Evolutionary conservation across 2,797 vertebrate genomes (phyloP).

Genomic region (Myiothlypis chrysogaster): DNA sequence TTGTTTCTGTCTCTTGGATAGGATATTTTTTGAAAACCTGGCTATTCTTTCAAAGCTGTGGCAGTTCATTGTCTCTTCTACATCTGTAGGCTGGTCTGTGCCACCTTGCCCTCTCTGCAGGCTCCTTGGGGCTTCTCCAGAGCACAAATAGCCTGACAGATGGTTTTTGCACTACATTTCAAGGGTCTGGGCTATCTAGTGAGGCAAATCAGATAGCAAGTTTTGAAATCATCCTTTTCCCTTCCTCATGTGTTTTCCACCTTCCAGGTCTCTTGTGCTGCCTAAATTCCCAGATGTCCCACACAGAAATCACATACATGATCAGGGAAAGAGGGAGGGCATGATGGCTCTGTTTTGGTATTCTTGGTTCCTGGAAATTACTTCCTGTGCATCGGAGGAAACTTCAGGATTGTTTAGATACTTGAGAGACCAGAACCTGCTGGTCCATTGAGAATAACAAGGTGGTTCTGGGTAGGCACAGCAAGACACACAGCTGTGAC

Average conservation of each 20-base stretch:
- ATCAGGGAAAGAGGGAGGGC: not conserved
- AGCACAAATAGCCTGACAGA: not conserved
- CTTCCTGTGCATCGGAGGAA: not conserved
- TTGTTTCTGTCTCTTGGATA: not conserved
- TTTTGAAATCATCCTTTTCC: not conserved
- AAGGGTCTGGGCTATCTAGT: not conserved
- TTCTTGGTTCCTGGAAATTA: not conserved
- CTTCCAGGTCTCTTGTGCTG: not conserved
- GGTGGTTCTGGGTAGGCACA: not conserved
- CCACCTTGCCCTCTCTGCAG: not conserved
- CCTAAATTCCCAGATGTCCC: not conserved
- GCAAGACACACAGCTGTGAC: not conserved
- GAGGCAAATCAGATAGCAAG: not conserved
- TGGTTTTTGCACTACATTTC: not conserved
- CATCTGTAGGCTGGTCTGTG: not conserved
- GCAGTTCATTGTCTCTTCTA: not conserved
- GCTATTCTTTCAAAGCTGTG: not conserved
- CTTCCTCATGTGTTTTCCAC: not conserved
- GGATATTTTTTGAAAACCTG: not conserved
- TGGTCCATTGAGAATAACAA: not conserved
- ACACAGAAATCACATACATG: fast-evolving
- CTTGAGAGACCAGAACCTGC: not conserved
- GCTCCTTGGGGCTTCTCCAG: not conserved
- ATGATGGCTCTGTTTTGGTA: not conserved
- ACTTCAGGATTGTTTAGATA: not conserved